Evolutionary conservation across 1,140 invertebrate genomes (phyloP).

Genomic region (Callitettix versicolor): DNA sequence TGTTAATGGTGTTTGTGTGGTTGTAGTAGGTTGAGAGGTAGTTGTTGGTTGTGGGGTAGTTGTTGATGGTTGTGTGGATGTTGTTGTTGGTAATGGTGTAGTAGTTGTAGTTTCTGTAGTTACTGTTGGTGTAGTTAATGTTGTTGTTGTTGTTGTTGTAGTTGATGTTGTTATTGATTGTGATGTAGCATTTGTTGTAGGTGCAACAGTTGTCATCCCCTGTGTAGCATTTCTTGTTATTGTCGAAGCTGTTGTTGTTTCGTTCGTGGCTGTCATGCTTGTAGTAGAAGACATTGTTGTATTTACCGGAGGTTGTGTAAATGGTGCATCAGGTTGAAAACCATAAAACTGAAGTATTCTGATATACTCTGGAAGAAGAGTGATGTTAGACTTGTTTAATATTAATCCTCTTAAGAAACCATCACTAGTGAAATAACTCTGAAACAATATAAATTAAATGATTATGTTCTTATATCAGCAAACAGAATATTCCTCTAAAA

Average conservation of each 20-base stretch:
- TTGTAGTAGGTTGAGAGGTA: neutral
- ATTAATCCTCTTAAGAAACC: slow-evolving; percentile 67
- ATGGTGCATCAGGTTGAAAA: slow-evolving; percentile 41
- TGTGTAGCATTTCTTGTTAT: neutral
- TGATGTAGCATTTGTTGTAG: slow-evolving; percentile 1
- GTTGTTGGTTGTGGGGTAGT: slow-evolving; percentile 6
- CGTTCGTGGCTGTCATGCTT: neutral
- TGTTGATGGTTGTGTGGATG: neutral
- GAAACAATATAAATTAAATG: slow-evolving; percentile 34
- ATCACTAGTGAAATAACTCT: slow-evolving; percentile 71
- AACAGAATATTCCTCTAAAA: no score
- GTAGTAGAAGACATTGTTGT: neutral
- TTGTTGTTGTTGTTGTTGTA: slow-evolving; percentile 15
- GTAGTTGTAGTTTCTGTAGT: slow-evolving; percentile 13
- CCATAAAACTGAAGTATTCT: slow-evolving; percentile 63
- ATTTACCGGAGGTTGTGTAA: slow-evolving; percentile 1
- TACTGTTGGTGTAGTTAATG: slow-evolving; percentile 1
- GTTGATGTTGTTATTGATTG: neutral
- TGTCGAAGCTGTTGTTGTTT: neutral
- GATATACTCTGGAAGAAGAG: slow-evolving; percentile 54
- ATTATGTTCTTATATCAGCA: no score
- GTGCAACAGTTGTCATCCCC: neutral
- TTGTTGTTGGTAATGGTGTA: neutral
- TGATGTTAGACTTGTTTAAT: slow-evolving; percentile 62
- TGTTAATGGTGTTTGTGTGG: no score